Evolutionary conservation across 1,140 invertebrate genomes (phyloP).

Genomic region (Euschistus heros): DNA sequence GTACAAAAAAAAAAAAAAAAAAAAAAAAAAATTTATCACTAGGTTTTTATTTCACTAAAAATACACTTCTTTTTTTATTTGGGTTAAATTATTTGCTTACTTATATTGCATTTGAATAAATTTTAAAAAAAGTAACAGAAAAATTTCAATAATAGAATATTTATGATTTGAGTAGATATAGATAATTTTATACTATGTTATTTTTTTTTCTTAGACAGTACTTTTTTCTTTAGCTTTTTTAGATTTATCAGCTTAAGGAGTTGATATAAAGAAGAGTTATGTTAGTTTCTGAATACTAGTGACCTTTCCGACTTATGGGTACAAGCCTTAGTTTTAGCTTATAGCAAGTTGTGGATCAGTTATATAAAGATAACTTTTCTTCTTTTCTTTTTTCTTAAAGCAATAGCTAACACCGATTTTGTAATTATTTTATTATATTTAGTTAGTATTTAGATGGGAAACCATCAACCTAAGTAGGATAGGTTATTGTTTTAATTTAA

Average conservation of each 20-base stretch:
- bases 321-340: constrained; percentile 10
- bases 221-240: constrained; percentile 17
- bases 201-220: constrained; percentile 10
- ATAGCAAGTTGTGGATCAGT: background rate
- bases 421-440: constrained; percentile 15
- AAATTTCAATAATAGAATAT: too few species aligned
- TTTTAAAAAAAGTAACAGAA: too few species aligned
- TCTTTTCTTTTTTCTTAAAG: background rate
- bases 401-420: constrained; percentile 9
- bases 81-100: too few species aligned
- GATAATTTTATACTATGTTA: constrained; percentile 6
- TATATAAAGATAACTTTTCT: background rate
- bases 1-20: too few species aligned
- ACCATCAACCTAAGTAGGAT: constrained; percentile 23
- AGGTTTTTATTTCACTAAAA: too few species aligned
- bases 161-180: background rate
- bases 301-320: background rate
- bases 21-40: too few species aligned
- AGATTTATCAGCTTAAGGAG: constrained; percentile 7
- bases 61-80: too few species aligned
- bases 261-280: background rate
- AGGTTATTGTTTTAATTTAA: constrained; percentile 12
- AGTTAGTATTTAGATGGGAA: constrained; percentile 10
- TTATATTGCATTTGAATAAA: too few species aligned
- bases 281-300: background rate